Conservation (phyloP, 2,888 invertebrate species). For the Serripes groenlandicus region DNA sequence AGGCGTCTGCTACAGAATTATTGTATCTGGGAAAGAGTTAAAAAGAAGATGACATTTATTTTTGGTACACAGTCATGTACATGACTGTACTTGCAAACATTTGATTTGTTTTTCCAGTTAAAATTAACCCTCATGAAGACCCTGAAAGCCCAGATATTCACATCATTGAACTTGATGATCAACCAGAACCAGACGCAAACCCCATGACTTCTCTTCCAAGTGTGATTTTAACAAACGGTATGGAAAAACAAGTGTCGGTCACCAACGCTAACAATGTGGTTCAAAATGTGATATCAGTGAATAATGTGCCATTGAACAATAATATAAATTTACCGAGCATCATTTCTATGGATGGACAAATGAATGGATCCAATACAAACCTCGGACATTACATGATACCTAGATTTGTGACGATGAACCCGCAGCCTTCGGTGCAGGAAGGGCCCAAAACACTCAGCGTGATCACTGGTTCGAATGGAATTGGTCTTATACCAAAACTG, state of each 20-base stretch:
- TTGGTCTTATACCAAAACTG: conserved; percentile 54
- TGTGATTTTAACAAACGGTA: neutral
- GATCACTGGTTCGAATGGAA: conserved; percentile 58
- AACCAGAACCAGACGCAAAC: neutral
- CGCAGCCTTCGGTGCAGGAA: neutral
- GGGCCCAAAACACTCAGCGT: conserved; percentile 28
- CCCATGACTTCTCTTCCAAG: neutral
- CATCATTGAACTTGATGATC: neutral
- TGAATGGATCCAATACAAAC: neutral
- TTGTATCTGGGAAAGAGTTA: neutral
- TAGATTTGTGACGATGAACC: neutral
- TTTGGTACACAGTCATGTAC: no score
- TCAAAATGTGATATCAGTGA: conserved; percentile 15
- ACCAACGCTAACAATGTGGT: neutral
- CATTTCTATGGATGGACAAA: neutral
- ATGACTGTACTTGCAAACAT: no score
- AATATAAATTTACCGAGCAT: neutral
- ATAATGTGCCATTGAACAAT: conserved; percentile 2
- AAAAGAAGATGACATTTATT: no score
- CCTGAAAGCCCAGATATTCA: neutral
- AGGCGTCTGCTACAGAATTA: no score
- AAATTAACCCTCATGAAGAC: neutral
- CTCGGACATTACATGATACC: neutral
- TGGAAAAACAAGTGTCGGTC: neutral
- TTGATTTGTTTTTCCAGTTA: neutral